These are phyloP conservation scores for Champsocephalus esox DNA, from an alignment of 2,797 vertebrate genomes.

Conservation along the genomic window DNA sequence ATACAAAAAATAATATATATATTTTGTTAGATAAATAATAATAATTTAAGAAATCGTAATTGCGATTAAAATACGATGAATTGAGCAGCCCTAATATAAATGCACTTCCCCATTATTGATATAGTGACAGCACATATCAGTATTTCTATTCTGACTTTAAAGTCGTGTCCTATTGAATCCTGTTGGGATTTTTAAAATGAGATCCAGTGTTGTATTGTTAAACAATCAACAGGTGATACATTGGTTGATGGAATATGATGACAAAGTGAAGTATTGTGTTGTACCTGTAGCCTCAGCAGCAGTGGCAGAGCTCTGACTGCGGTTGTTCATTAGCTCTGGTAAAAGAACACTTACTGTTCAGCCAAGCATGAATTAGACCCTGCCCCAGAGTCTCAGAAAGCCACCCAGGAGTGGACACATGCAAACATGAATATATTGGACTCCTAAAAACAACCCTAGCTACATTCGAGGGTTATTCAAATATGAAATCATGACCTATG, in stretches of 20 bases:
- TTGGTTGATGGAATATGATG: no score
- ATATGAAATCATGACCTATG: slow-evolving; percentile 7
- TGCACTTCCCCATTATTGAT: slow-evolving; percentile 29
- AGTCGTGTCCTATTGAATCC: slow-evolving; percentile 10
- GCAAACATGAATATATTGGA: background rate
- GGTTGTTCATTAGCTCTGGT: slow-evolving; percentile 38
- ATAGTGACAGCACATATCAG: background rate
- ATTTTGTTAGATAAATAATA: no score
- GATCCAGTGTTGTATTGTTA: background rate
- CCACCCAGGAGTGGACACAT: slow-evolving; percentile 34
- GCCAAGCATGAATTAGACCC: slow-evolving; percentile 33
- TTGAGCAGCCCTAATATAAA: slow-evolving; percentile 2
- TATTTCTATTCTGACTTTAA: slow-evolving; percentile 46
- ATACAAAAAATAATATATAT: no score
- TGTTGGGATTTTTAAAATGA: slow-evolving; percentile 8
- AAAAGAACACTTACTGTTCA: slow-evolving; percentile 32
- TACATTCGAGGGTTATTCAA: slow-evolving; percentile 1
- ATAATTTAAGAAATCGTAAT: no score
- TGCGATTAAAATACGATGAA: no score
- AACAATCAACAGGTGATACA: no score
- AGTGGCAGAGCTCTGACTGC: slow-evolving; percentile 31
- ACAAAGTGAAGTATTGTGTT: background rate
- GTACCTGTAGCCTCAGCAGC: slow-evolving; percentile 9
- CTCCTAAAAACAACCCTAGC: slow-evolving; percentile 1
- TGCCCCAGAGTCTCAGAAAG: slow-evolving; percentile 59